These are phyloP conservation scores for Drosophila testacea DNA, from an alignment of 2,888 invertebrate genomes.

Conservation along the genomic window DNA sequence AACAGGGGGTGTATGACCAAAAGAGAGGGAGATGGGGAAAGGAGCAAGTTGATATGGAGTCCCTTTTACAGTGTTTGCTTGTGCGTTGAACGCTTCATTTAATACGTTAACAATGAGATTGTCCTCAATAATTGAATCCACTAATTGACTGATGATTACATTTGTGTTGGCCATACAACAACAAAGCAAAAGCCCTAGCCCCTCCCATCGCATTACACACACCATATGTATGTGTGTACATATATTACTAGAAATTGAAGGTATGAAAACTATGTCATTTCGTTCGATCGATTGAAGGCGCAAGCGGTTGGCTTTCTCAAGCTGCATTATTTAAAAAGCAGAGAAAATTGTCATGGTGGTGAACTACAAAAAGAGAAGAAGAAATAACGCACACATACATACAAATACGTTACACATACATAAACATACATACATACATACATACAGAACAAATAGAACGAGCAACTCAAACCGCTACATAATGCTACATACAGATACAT, in stretches of 20 bases:
- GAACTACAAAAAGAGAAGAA: constrained; percentile 27
- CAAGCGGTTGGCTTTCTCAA: constrained; percentile 74
- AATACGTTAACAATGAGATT: constrained; percentile 79
- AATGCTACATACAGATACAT: constrained; percentile 31
- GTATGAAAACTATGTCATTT: constrained; percentile 59
- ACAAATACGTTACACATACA: constrained; percentile 36
- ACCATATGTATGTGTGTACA: constrained; percentile 4
- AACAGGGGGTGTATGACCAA: constrained; percentile 12
- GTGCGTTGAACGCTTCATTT: constrained; percentile 78
- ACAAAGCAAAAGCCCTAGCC: constrained; percentile 25
- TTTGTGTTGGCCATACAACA: constrained; percentile 74
- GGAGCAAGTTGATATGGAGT: constrained; percentile 7
- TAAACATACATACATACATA: constrained; percentile 40
- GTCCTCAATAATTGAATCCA: constrained; percentile 82
- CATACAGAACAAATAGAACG: constrained; percentile 57
- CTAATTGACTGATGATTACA: constrained; percentile 82
- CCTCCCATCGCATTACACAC: background rate
- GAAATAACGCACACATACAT: constrained; percentile 16
- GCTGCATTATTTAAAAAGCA: constrained; percentile 65
- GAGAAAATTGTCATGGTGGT: constrained; percentile 23
- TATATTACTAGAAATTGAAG: constrained; percentile 5
- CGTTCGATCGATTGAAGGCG: constrained; percentile 58
- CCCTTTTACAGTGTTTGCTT: constrained; percentile 67
- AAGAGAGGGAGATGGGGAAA: no score
- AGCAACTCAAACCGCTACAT: constrained; percentile 66